These are phyloP conservation scores for Cepaea hortensis DNA, from an alignment of 2,888 invertebrate genomes.

Conservation along the genomic window DNA sequence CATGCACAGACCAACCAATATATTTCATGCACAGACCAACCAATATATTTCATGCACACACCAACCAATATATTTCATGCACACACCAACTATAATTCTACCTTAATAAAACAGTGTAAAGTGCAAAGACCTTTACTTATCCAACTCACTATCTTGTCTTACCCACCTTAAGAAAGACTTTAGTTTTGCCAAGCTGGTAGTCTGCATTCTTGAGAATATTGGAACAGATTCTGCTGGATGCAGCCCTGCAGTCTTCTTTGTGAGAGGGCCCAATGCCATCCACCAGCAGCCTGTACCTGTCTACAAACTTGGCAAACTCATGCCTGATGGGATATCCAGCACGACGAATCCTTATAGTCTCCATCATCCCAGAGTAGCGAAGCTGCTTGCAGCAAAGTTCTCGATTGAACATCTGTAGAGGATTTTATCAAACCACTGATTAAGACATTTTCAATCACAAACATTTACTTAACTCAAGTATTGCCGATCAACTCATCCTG, in stretches of 20 bases:
- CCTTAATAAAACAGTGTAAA: too few relatives aligned
- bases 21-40: too few relatives aligned
- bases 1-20: too few relatives aligned
- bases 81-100: too few relatives aligned
- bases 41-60: too few relatives aligned
- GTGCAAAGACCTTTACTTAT: too few relatives aligned
- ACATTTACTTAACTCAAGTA: neutral
- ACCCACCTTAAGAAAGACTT: slow-evolving; percentile 92
- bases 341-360: slow-evolving; percentile 96
- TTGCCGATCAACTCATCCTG: neutral
- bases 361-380: slow-evolving; percentile 99
- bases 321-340: slow-evolving; percentile 99
- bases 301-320: slow-evolving; percentile 96
- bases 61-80: too few relatives aligned
- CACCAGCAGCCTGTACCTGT: slow-evolving; percentile 94
- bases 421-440: neutral
- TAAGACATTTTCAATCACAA: neutral
- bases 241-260: slow-evolving; percentile 82
- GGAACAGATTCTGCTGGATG: slow-evolving; percentile 93
- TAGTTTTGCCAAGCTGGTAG: slow-evolving; percentile 97
- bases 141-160: too few relatives aligned
- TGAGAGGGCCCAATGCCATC: slow-evolving; percentile 76
- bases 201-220: slow-evolving; percentile 90
- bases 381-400: slow-evolving; percentile 96
- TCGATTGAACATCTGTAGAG: slow-evolving; percentile 90